These are phyloP conservation scores for Colletes collaris DNA, from an alignment of 2,888 invertebrate genomes.

Conservation along the genomic window DNA sequence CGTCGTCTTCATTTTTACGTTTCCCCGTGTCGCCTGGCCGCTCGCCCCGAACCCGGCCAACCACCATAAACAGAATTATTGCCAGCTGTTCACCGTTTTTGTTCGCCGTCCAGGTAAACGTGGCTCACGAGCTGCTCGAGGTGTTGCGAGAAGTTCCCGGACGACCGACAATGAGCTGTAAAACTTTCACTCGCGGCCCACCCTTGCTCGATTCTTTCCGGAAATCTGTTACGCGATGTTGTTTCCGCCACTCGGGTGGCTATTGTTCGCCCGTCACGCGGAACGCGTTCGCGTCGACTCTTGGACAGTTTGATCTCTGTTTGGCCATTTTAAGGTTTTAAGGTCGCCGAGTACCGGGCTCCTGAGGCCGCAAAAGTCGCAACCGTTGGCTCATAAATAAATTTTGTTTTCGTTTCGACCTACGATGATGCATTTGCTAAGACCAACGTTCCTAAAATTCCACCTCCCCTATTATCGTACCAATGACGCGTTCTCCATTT, in stretches of 20 bases:
- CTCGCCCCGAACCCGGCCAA: background rate
- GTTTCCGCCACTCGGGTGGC: background rate
- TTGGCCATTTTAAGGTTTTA: background rate
- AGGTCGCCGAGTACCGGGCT: background rate
- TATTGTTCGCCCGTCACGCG: background rate
- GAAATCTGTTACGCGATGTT: conserved; percentile 31
- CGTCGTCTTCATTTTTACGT: conserved; percentile 35
- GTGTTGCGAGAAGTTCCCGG: conserved; percentile 7
- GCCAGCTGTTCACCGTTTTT: conserved; percentile 40
- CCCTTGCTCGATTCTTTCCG: background rate
- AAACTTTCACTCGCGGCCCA: conserved; percentile 39
- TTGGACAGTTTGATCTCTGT: conserved; percentile 4
- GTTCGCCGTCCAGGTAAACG: conserved; percentile 37
- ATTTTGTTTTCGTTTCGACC: too few species aligned
- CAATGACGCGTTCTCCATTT: background rate
- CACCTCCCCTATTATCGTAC: background rate
- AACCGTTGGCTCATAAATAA: too few species aligned
- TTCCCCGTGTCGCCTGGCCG: background rate
- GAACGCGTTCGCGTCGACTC: background rate
- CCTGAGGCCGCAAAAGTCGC: too few species aligned
- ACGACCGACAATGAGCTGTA: conserved; percentile 8
- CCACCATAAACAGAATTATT: conserved; percentile 47
- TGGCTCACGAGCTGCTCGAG: background rate
- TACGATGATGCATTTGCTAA: too few species aligned
- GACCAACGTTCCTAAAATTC: background rate